Evolutionary conservation across 2,797 vertebrate genomes (phyloP).

Genomic region (Urocyon cinereoargenteus): DNA sequence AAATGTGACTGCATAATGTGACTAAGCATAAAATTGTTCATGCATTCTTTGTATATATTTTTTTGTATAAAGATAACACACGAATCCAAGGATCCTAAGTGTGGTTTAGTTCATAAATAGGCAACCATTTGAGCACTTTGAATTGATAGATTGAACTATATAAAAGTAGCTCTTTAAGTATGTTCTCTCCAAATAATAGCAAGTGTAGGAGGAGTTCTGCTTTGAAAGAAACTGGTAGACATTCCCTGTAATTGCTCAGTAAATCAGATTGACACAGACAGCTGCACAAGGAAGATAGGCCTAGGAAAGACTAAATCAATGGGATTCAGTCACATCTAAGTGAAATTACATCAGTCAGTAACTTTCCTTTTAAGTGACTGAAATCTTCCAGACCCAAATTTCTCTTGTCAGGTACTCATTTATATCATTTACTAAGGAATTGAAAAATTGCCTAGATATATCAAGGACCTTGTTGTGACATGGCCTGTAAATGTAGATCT

Average conservation of each 20-base stretch:
- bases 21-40: neutral
- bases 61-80: conserved; percentile 41
- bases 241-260: conserved; percentile 84
- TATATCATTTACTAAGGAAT: conserved; percentile 92
- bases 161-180: conserved; percentile 59
- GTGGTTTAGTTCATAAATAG: conserved; percentile 9
- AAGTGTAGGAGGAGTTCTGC: conserved; percentile 67
- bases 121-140: conserved; percentile 1
- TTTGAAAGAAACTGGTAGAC: conserved; percentile 76
- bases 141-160: conserved; percentile 59
- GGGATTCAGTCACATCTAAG: conserved; percentile 88
- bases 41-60: neutral
- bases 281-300: conserved; percentile 88
- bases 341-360: conserved; percentile 94
- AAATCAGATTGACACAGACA: conserved; percentile 89
- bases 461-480: conserved; percentile 91
- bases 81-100: neutral
- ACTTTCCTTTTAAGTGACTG: conserved; percentile 91
- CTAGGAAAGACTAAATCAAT: conserved; percentile 91
- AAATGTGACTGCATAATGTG: neutral
- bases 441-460: conserved; percentile 91
- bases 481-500: conserved; percentile 86
- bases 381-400: conserved; percentile 86
- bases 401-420: conserved; percentile 87
- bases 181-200: conserved; percentile 72